Conservation (phyloP, 2,113 vertebrate genomes). For the Arothron firmamentum region DNA sequence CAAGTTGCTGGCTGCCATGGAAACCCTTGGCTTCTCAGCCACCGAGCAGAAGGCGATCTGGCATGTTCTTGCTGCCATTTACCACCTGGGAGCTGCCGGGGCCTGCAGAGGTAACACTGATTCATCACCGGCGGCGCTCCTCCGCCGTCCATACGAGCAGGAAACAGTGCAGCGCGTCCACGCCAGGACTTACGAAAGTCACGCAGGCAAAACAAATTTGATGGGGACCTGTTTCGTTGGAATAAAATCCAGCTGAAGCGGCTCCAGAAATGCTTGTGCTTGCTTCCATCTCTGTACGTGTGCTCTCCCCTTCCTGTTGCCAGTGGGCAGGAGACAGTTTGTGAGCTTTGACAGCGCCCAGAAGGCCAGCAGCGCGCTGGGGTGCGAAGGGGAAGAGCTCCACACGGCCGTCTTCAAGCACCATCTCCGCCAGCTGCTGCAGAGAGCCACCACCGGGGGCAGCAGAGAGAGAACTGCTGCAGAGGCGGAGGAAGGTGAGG, state of each 20-base stretch:
- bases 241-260: too few relatives aligned
- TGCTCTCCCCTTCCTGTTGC: neutral
- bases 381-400: conserved; percentile 88
- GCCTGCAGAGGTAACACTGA: conserved; percentile 84
- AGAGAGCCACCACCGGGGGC: conserved; percentile 74
- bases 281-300: neutral
- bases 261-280: too few relatives aligned
- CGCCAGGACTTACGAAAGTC: neutral
- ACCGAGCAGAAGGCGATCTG: conserved; percentile 85
- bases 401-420: conserved; percentile 91
- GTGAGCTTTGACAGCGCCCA: conserved; percentile 85
- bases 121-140: conserved; percentile 14
- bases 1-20: conserved; percentile 86
- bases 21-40: conserved; percentile 74
- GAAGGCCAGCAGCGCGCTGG: conserved; percentile 78
- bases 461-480: conserved; percentile 26
- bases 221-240: too few relatives aligned
- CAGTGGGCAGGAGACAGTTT: conserved; percentile 94
- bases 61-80: conserved; percentile 86
- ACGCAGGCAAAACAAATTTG: neutral
- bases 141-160: neutral
- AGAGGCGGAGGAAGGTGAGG: conserved; percentile 65
- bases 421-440: conserved; percentile 87
- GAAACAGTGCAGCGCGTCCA: neutral
- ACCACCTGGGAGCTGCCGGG: conserved; percentile 88